Percentiles rank a stretch among this genome's conserved stretches.
Evolutionary conservation across 2,113 vertebrate species (phyloP).

Genomic region (Otis tarda): DNA sequence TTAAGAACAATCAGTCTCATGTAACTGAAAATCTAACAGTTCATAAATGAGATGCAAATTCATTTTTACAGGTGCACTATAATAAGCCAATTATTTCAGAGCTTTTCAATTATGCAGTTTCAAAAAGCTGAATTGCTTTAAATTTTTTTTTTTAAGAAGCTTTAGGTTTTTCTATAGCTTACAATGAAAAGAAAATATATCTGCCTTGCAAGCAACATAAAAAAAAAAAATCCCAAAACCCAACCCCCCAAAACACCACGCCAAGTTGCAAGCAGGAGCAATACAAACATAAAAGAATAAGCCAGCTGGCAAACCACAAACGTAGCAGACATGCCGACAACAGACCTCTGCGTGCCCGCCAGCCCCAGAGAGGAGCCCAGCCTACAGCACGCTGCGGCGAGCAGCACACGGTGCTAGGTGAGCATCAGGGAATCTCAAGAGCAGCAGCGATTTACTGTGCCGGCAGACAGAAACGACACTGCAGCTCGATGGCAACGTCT

Average conservation of each 20-base stretch:
- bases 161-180: conserved; percentile 55
- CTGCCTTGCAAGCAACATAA: conserved; percentile 1
- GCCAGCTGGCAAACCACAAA: conserved; percentile 49
- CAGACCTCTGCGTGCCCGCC: conserved; percentile 10
- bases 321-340: not conserved
- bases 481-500: not conserved
- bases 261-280: not conserved
- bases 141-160: not conserved
- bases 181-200: conserved; percentile 4
- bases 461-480: not conserved
- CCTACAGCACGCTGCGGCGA: not conserved
- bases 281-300: not conserved
- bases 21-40: conserved; percentile 70
- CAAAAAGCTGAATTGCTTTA: conserved; percentile 67
- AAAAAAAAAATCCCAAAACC: not conserved
- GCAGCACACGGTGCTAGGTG: not conserved
- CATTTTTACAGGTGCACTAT: conserved; percentile 71
- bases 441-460: not conserved
- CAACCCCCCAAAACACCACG: not conserved
- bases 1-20: conserved; percentile 72
- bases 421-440: not conserved
- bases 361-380: not conserved
- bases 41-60: conserved; percentile 79
- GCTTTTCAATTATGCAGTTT: conserved; percentile 69
- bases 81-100: conserved; percentile 80